Evolutionary conservation across 2,888 invertebrate species (phyloP).

Genomic region (Andrena trimmerana): DNA sequence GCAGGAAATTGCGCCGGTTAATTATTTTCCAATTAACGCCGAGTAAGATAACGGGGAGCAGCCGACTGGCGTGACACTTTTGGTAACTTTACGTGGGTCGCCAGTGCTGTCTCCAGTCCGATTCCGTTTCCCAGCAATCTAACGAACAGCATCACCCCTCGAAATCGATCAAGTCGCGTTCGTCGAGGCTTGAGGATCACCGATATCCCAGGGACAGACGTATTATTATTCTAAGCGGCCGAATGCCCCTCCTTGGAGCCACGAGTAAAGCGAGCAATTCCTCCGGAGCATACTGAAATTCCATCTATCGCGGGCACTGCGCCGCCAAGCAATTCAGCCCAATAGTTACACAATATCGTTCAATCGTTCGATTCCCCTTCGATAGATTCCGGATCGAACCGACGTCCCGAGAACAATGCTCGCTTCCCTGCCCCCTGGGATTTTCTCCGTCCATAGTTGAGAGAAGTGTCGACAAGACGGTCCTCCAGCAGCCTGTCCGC

Average conservation of each 20-base stretch:
- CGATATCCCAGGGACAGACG: not conserved
- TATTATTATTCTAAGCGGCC: not conserved
- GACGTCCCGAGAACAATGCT: conserved; percentile 27
- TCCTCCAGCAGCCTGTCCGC: conserved; percentile 31
- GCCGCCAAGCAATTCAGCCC: conserved; percentile 7
- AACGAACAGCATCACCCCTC: no score
- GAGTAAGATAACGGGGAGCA: conserved; percentile 28
- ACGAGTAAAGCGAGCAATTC: not conserved
- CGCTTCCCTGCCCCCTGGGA: conserved; percentile 26
- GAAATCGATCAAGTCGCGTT: no score
- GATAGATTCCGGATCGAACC: conserved; percentile 22
- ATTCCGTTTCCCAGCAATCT: no score
- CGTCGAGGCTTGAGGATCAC: not conserved
- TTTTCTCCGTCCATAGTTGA: conserved; percentile 40
- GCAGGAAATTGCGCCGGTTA: conserved; percentile 70
- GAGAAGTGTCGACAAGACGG: conserved; percentile 62
- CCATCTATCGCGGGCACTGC: conserved; percentile 12
- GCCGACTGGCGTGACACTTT: conserved; percentile 40
- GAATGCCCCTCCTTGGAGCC: not conserved
- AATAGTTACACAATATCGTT: conserved; percentile 10
- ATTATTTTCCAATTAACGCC: conserved; percentile 75
- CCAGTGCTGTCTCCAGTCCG: not conserved
- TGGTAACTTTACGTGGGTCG: conserved; percentile 28
- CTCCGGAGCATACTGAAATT: not conserved
- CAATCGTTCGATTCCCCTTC: conserved; percentile 12